A percentile compares a stretch with the other conserved stretches of the same genome.
phyloP scores from a whole-genome alignment of 2,888 invertebrate genomes.

The Platypus cylindrus region DNA sequence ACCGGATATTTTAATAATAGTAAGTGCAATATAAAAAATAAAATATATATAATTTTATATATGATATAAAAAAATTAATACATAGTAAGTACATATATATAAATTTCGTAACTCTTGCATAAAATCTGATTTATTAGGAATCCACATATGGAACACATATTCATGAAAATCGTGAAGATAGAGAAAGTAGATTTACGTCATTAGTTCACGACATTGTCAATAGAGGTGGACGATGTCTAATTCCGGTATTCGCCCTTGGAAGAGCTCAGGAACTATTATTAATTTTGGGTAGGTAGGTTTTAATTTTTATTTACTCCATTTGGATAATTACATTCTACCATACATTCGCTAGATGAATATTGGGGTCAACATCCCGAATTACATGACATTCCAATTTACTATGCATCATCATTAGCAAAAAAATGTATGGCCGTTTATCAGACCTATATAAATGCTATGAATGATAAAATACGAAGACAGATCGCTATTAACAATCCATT shows the following conservation, averaged over 20 bases:
- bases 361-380: slow-evolving; percentile 96
- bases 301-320: slow-evolving; percentile 1
- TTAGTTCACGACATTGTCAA: slow-evolving; percentile 92
- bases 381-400: slow-evolving; percentile 98
- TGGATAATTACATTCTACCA: neutral
- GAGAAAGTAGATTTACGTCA: slow-evolving; percentile 86
- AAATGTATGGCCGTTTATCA: slow-evolving; percentile 99
- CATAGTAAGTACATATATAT: neutral
- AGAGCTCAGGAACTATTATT: slow-evolving; percentile 91
- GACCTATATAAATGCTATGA: slow-evolving; percentile 99
- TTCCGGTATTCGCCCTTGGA: slow-evolving; percentile 97
- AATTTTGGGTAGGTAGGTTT: slow-evolving; percentile 39
- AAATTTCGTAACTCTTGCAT: neutral
- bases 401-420: slow-evolving; percentile 96
- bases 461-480: slow-evolving; percentile 89
- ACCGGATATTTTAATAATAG: slow-evolving; percentile 91
- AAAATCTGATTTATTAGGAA: slow-evolving; percentile 58
- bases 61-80: no score
- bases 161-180: slow-evolving; percentile 94
- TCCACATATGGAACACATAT: slow-evolving; percentile 99
- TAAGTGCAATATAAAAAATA: slow-evolving; percentile 15
- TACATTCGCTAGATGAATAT: slow-evolving; percentile 65
- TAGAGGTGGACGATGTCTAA: slow-evolving; percentile 94
- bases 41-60: neutral
- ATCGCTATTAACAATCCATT: slow-evolving; percentile 98